Percentiles rank a stretch among this genome's conserved stretches.
phyloP scores from a whole-genome alignment of 2,797 vertebrate species.

The Hippocampus kuda region DNA sequence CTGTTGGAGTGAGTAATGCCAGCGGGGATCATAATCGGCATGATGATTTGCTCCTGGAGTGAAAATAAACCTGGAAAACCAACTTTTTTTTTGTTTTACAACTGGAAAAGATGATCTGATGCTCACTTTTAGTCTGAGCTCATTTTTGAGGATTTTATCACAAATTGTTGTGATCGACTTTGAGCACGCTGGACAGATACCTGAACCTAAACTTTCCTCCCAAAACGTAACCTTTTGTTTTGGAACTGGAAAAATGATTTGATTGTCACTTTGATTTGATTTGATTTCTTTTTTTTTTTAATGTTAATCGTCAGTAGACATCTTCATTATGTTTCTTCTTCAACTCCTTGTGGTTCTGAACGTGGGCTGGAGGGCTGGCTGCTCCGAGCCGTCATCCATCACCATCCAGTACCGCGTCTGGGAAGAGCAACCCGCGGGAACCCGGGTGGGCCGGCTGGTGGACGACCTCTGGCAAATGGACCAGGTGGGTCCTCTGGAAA shows the following conservation, averaged over 20 bases:
- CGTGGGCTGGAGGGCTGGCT: constrained; percentile 23
- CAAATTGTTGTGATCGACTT: neutral
- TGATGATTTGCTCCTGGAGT: neutral
- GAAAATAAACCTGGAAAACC: neutral
- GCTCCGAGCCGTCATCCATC: constrained; percentile 39
- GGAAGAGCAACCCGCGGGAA: constrained; percentile 78
- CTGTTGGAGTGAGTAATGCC: constrained; percentile 29
- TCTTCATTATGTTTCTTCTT: constrained; percentile 1
- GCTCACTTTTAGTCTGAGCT: neutral
- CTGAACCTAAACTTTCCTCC: neutral
- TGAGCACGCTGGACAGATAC: neutral
- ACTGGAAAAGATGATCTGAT: constrained; percentile 1
- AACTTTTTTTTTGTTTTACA: neutral
- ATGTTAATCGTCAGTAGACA: neutral
- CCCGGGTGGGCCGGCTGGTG: constrained; percentile 72
- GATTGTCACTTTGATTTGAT: neutral
- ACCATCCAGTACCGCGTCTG: constrained; percentile 69
- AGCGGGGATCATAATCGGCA: neutral
- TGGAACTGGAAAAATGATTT: neutral
- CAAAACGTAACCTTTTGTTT: neutral
- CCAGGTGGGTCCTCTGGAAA: constrained; percentile 48
- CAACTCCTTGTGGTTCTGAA: constrained; percentile 53
- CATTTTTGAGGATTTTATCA: neutral
- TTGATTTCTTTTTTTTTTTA: neutral
- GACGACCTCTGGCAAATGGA: constrained; percentile 68